These are phyloP conservation scores for Trichonephila clavipes DNA, from an alignment of 1,140 invertebrate species.

Conservation along the genomic window DNA sequence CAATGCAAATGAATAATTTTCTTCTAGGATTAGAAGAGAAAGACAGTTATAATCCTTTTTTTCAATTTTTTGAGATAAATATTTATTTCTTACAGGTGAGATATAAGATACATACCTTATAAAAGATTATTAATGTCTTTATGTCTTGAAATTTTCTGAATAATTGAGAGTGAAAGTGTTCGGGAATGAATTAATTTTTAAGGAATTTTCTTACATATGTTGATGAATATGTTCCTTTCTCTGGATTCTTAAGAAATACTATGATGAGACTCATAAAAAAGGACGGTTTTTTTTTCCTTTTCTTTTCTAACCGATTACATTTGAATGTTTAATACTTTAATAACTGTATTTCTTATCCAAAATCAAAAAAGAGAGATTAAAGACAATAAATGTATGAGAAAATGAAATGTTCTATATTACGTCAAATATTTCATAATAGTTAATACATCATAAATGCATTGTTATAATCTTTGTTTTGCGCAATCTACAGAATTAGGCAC, in stretches of 20 bases:
- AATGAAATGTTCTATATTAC: too few relatives aligned
- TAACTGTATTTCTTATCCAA: too few relatives aligned
- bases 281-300: too few relatives aligned
- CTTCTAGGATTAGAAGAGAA: neutral
- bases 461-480: too few relatives aligned
- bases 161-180: neutral
- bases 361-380: too few relatives aligned
- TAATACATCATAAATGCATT: too few relatives aligned
- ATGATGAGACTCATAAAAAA: too few relatives aligned
- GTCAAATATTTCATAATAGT: too few relatives aligned
- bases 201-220: neutral
- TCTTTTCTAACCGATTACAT: too few relatives aligned
- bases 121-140: constrained; percentile 13
- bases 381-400: too few relatives aligned
- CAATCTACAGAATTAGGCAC: too few relatives aligned
- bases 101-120: neutral
- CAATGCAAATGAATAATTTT: neutral
- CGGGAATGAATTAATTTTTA: neutral
- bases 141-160: neutral
- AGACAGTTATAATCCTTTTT: neutral
- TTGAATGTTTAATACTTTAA: too few relatives aligned
- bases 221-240: neutral
- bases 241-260: neutral
- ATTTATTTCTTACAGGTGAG: neutral
- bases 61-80: neutral